Conservation (phyloP, 2,113 vertebrate species). For the Rhizomys pruinosus region DNA sequence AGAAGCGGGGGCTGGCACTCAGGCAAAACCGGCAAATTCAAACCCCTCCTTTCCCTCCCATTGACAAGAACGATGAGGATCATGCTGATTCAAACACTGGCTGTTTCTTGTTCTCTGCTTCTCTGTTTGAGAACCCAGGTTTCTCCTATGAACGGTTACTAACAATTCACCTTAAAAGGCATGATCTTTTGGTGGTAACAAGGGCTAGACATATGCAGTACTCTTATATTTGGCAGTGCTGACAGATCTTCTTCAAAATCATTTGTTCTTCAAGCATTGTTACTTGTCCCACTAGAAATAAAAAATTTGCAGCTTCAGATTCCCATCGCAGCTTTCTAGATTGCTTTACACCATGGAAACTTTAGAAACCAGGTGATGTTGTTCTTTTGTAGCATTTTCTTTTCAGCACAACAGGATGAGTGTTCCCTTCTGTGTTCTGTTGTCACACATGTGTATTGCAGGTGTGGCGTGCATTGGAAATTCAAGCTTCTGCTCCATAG, state of each 20-base stretch:
- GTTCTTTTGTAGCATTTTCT: constrained; percentile 2
- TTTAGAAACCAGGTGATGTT: constrained; percentile 60
- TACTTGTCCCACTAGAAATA: not conserved
- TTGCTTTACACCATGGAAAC: constrained; percentile 59
- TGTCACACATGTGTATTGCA: constrained; percentile 48
- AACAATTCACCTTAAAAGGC: not conserved
- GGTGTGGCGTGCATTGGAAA: constrained; percentile 55
- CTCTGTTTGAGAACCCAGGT: not conserved
- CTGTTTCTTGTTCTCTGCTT: not conserved
- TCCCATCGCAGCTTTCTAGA: constrained; percentile 47
- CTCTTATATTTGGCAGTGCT: not conserved
- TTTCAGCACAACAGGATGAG: constrained; percentile 47
- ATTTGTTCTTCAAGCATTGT: not conserved
- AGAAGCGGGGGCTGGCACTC: not conserved
- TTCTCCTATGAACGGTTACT: not conserved
- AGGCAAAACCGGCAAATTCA: constrained; percentile 18
- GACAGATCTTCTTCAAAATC: not conserved
- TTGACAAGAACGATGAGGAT: not conserved
- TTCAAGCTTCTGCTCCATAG: not conserved
- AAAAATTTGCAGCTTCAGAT: constrained; percentile 23
- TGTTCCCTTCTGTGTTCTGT: constrained; percentile 56
- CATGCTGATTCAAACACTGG: not conserved
- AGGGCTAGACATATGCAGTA: not conserved
- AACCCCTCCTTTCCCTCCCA: not conserved
- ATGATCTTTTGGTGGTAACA: not conserved